phyloP scores from a whole-genome alignment of 2,797 vertebrate species.

The Moxostoma hubbsi region DNA sequence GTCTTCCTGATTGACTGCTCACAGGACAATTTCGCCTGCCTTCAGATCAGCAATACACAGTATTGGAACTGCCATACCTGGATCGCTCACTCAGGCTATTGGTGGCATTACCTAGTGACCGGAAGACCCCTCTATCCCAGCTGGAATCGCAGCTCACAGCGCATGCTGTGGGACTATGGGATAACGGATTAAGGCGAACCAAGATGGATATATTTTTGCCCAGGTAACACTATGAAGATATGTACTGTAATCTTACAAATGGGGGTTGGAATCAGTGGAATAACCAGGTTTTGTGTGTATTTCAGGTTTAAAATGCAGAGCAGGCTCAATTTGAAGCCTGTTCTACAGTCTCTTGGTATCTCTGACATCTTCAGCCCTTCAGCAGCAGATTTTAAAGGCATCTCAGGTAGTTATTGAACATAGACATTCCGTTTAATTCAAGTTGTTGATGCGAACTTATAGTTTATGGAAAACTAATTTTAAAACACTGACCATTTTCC shows the following conservation, averaged over 20 bases:
- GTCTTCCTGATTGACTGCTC: background rate
- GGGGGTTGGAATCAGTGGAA: background rate
- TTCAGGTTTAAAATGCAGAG: conserved; percentile 88
- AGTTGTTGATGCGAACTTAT: too few species aligned
- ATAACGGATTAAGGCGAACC: conserved; percentile 77
- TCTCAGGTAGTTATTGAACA: conserved; percentile 81
- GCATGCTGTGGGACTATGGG: conserved; percentile 80
- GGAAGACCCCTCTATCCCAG: conserved; percentile 74
- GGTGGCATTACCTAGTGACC: conserved; percentile 83
- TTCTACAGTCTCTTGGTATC: conserved; percentile 84
- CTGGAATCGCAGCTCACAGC: conserved; percentile 82
- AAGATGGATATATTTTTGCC: conserved; percentile 91
- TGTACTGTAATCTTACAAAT: too few species aligned
- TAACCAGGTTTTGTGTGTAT: conserved; percentile 25
- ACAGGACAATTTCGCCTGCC: conserved; percentile 85
- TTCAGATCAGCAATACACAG: conserved; percentile 76
- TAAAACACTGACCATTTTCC: too few species aligned
- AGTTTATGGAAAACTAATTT: too few species aligned
- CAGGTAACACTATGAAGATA: conserved; percentile 73
- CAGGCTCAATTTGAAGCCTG: conserved; percentile 84
- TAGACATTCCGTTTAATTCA: background rate
- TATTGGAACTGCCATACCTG: conserved; percentile 85
- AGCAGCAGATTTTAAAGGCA: conserved; percentile 86
- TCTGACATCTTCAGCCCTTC: conserved; percentile 85
- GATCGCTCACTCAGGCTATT: conserved; percentile 82